These are phyloP conservation scores for Dreissena rostriformis DNA, from an alignment of 1,140 invertebrate genomes.

Conservation along the genomic window DNA sequence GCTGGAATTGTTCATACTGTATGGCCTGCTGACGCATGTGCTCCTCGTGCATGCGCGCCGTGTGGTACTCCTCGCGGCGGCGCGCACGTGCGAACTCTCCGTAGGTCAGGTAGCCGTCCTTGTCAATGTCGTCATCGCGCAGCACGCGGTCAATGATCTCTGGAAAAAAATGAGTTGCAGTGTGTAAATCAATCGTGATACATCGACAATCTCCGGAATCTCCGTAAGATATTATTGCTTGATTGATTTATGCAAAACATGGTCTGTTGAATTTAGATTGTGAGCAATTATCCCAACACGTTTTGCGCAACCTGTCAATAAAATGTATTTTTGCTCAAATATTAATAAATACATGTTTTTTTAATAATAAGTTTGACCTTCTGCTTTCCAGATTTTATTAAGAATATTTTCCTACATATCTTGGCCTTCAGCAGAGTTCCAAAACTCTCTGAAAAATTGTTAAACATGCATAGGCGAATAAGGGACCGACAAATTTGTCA, in stretches of 20 bases:
- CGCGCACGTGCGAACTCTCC: conserved; percentile 46
- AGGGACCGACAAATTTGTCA: too few relatives aligned
- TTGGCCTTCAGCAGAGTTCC: too few relatives aligned
- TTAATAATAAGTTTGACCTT: too few relatives aligned
- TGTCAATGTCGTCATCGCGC: conserved; percentile 41
- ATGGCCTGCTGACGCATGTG: conserved; percentile 43
- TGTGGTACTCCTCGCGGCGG: conserved; percentile 43
- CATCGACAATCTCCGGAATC: background rate
- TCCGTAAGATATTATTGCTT: background rate
- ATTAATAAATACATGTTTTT: background rate
- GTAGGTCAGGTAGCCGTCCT: conserved; percentile 51
- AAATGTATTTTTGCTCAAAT: background rate
- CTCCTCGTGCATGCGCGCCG: conserved; percentile 28
- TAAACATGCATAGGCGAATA: too few relatives aligned
- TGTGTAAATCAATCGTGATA: background rate
- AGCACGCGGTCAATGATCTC: conserved; percentile 53
- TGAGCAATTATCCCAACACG: background rate
- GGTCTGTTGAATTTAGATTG: background rate
- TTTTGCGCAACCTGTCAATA: background rate
- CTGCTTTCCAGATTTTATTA: too few relatives aligned
- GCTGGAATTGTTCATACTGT: conserved; percentile 47
- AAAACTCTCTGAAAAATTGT: too few relatives aligned
- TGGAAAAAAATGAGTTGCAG: conserved; percentile 1
- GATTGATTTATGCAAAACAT: background rate
- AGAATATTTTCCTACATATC: too few relatives aligned